Conservation (phyloP, 2,888 invertebrate species). For the Caenorhabditis japonica region DNA sequence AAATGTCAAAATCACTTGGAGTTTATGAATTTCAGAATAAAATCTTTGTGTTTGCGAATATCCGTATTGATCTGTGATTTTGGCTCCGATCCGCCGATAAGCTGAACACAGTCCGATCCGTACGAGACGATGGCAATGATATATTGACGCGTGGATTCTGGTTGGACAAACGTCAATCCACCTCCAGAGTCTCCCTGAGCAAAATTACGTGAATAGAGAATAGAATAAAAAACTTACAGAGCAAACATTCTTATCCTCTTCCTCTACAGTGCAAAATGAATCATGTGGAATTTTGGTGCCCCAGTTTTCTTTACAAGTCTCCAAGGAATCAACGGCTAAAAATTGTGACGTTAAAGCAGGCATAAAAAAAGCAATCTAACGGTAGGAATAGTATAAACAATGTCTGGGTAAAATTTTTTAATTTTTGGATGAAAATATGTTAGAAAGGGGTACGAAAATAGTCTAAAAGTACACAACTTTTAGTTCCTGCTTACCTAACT, state of each 20-base stretch:
- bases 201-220: not conserved
- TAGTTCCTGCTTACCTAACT: conserved; percentile 15
- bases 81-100: conserved; percentile 26
- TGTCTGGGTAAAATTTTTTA: no score
- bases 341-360: no score
- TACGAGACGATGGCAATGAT: conserved; percentile 39
- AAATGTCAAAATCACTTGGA: no score
- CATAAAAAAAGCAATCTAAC: not conserved
- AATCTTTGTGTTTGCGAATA: conserved; percentile 36
- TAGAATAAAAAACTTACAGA: conserved; percentile 7
- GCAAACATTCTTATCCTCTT: conserved; percentile 45
- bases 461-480: no score
- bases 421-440: no score
- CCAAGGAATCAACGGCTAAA: conserved; percentile 8
- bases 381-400: not conserved
- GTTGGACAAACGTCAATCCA: conserved; percentile 27
- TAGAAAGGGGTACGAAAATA: no score
- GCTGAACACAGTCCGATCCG: conserved; percentile 40
- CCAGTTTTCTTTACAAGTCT: conserved; percentile 35
- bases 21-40: conserved; percentile 36
- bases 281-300: conserved; percentile 31
- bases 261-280: conserved; percentile 45
- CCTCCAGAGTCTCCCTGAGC: conserved; percentile 53
- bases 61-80: conserved; percentile 43
- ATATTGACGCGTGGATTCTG: conserved; percentile 11